Evolutionary conservation across 2,888 invertebrate species (phyloP), one percentile per base, ranked within the genome.

Genomic region (Ophion slaviceki): DNA sequence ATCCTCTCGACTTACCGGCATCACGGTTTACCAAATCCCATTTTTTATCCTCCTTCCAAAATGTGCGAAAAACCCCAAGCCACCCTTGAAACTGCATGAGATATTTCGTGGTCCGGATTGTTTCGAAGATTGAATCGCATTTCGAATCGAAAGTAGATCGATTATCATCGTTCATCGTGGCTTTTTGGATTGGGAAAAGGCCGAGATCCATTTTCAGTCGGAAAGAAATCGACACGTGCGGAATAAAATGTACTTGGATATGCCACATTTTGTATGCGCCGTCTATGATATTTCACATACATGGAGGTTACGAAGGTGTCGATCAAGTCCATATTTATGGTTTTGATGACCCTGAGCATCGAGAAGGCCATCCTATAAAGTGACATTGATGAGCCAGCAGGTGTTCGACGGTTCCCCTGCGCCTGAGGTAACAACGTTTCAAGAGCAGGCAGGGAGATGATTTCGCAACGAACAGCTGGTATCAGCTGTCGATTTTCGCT

Each of bases 1-100:
- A 74, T 74, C 74, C 70, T 74, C 81, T 70, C 64, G 8, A 40
- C 20, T 4, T 8, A 64, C 20, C 75, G 36, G 24, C 11, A 61
- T 11, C 20, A 24, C 47, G n/a, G 64, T 64, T 64, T 45, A 62
- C 24, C 14, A 40, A 24, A 64, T 64, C 47, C 5, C 17, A 11
- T 75, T 64, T 47, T 36, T 14, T 61, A 2, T 14, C 10, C n/a
- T 24, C n/a, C 36, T 57, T 2, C 2, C 36, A n/a, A 20, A n/a
- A 24, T 40, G n/a, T 28, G 10, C 24, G 47, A 14, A 28, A 11
- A 14, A 4, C 32, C 32, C 32, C 3, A 4, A 32, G 4, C 32
- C 32, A 32, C 32, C 3, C 32, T 32, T 4, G 2, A 32, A 32
- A 32, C 32, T 32, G 32, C 32, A 32, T 32, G 32, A 32, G 32